Conservation (phyloP, 2,797 vertebrate species). For the Hippoglossus hippoglossus region DNA sequence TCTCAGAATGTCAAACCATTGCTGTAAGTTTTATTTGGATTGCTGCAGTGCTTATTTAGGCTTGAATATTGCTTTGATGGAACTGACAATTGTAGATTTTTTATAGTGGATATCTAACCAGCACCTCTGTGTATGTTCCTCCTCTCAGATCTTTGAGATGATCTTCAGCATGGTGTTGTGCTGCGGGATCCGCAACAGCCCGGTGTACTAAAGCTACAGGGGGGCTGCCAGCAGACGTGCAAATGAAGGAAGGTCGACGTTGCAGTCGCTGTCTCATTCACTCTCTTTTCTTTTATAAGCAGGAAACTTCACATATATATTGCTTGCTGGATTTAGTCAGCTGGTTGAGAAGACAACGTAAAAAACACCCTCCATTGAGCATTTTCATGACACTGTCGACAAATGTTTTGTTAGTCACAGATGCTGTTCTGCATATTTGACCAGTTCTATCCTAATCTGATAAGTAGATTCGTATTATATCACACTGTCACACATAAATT, state of each 20-base stretch:
- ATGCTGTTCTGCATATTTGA: conserved; percentile 67
- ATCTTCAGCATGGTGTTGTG: conserved; percentile 99
- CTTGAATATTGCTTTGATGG: too few species aligned
- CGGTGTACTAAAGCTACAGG: conserved; percentile 88
- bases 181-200: conserved; percentile 97
- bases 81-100: too few species aligned
- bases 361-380: conserved; percentile 35
- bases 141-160: conserved; percentile 96
- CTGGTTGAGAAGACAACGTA: conserved; percentile 49
- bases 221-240: conserved; percentile 16
- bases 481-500: conserved; percentile 39
- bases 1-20: too few species aligned
- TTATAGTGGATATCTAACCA: not conserved
- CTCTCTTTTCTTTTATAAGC: conserved; percentile 56
- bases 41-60: too few species aligned
- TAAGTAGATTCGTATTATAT: conserved; percentile 51
- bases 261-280: not conserved
- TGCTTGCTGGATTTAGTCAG: conserved; percentile 73
- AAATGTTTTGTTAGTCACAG: conserved; percentile 53
- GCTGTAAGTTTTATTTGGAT: too few species aligned
- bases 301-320: conserved; percentile 61
- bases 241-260: conserved; percentile 48
- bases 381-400: conserved; percentile 61
- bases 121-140: conserved; percentile 2
- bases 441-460: conserved; percentile 53